phyloP scores from a whole-genome alignment of 1,140 invertebrate species.

The Lordiphosa mommai region DNA sequence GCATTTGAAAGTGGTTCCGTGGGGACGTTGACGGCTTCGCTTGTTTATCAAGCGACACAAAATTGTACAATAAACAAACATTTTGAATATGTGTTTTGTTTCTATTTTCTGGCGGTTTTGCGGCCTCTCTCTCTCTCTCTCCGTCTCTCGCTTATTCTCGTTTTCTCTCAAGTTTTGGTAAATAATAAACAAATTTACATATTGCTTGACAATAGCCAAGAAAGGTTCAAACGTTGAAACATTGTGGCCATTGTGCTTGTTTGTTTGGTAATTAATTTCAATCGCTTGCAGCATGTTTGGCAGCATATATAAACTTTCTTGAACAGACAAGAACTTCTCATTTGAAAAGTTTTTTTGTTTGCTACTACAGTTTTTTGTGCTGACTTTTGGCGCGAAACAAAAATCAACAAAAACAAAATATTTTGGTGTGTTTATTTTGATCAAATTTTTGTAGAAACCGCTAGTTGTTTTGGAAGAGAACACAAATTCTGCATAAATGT shows the following conservation, averaged over 20 bases:
- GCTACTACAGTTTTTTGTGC: constrained; percentile 39
- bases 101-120: constrained; percentile 41
- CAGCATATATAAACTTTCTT: constrained; percentile 21
- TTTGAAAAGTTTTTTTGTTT: constrained; percentile 11
- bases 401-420: constrained; percentile 11
- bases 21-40: constrained; percentile 47
- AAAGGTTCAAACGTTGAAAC: constrained; percentile 46
- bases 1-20: constrained; percentile 49
- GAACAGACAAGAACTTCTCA: too few relatives aligned
- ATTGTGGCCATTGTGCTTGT: constrained; percentile 51
- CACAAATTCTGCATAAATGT: too few relatives aligned
- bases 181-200: constrained; percentile 77
- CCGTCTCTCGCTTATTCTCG: constrained; percentile 11
- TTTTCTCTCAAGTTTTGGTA: constrained; percentile 37
- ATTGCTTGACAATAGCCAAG: constrained; percentile 48
- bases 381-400: constrained; percentile 42
- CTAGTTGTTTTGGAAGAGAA: background rate
- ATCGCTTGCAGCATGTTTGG: constrained; percentile 41
- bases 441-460: constrained; percentile 32
- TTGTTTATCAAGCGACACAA: constrained; percentile 73
- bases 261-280: constrained; percentile 42
- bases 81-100: constrained; percentile 52
- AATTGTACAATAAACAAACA: constrained; percentile 74
- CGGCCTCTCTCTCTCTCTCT: constrained; percentile 1
- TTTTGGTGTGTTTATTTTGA: constrained; percentile 36